Percentiles rank a stretch among this genome's conserved stretches.
Conservation (phyloP, 2,113 vertebrate genomes). For the Cyanoderma ruficeps region DNA sequence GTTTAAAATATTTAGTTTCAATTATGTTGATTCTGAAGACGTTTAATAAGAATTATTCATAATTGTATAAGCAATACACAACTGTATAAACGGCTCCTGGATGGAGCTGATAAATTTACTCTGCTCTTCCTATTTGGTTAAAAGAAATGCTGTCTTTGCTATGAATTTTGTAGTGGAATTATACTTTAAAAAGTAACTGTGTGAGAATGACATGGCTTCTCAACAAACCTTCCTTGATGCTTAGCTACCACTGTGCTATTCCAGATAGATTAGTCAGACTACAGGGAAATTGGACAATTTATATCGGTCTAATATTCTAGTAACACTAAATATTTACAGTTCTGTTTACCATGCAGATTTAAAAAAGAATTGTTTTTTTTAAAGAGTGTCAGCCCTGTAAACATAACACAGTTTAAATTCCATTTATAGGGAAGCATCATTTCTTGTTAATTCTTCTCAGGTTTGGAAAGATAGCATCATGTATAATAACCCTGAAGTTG, state of each 20-base stretch:
- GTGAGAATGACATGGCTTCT: background rate
- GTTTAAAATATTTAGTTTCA: background rate
- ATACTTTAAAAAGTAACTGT: background rate
- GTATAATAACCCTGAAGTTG: background rate
- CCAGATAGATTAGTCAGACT: background rate
- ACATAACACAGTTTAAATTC: background rate
- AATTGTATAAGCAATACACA: conserved; percentile 1
- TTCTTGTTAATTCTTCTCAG: background rate
- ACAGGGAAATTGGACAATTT: background rate
- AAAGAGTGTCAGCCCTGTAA: background rate
- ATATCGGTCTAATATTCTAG: background rate
- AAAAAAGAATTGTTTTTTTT: background rate
- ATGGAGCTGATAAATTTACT: background rate
- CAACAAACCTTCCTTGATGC: background rate
- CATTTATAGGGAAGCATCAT: background rate
- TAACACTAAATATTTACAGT: background rate
- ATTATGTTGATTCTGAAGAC: background rate
- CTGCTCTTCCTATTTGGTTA: background rate
- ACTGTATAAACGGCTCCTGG: background rate
- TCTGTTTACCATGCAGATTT: background rate
- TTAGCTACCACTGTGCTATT: conserved; percentile 14
- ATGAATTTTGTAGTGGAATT: background rate
- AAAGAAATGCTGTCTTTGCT: background rate
- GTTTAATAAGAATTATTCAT: background rate
- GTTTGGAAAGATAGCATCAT: background rate